Conservation (phyloP, 2,888 invertebrate genomes). For the Blastobasis lacticolella region DNA sequence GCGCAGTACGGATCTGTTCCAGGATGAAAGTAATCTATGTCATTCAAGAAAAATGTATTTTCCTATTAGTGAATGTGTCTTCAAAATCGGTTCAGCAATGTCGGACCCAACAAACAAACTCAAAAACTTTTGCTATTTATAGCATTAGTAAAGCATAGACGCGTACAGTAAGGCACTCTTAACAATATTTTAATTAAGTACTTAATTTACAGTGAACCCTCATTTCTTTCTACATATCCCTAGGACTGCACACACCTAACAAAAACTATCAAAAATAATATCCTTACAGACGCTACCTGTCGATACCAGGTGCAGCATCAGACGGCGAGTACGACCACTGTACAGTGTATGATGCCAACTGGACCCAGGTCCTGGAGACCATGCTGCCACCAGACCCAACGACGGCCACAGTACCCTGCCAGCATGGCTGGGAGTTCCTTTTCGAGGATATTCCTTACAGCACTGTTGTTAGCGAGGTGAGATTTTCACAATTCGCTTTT, state of each 20-base stretch:
- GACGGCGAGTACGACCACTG: slow-evolving; percentile 49
- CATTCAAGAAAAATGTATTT: no score
- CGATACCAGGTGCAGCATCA: slow-evolving; percentile 30
- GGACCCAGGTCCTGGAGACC: slow-evolving; percentile 49
- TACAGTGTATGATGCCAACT: slow-evolving; percentile 47
- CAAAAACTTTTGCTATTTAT: not conserved
- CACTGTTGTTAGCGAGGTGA: not conserved
- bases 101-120: no score
- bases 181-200: not conserved
- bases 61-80: not conserved
- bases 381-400: slow-evolving; percentile 36
- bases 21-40: no score
- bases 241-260: not conserved
- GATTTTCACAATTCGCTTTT: not conserved
- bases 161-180: not conserved
- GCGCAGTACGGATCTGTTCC: no score
- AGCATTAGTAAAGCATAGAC: not conserved
- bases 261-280: not conserved
- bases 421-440: slow-evolving; percentile 51
- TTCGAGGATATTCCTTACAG: not conserved
- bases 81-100: no score
- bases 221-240: not conserved
- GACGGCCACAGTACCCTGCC: slow-evolving; percentile 41
- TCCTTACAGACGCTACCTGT: slow-evolving; percentile 30
- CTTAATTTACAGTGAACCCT: not conserved